These are phyloP conservation scores for Taurulus bubalis DNA, from an alignment of 2,113 vertebrate species.

Conservation along the genomic window DNA sequence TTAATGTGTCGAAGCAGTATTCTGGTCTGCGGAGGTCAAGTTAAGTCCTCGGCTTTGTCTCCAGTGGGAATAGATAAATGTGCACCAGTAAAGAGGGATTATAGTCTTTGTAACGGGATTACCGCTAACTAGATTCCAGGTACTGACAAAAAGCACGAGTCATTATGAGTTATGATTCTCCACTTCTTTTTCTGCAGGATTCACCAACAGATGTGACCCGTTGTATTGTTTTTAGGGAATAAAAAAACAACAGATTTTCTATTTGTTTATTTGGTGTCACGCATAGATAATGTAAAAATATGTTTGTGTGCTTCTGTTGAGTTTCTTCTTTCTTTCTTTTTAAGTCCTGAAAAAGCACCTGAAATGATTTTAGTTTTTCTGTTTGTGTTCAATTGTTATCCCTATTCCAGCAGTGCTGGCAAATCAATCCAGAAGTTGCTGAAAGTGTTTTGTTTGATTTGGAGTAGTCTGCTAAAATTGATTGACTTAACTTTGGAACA, in stretches of 20 bases:
- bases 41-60: slow-evolving; percentile 13
- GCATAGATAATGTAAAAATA: not conserved
- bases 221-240: not conserved
- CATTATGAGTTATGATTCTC: slow-evolving; percentile 5
- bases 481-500: slow-evolving; percentile 28
- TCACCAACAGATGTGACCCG: not conserved
- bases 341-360: not conserved
- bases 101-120: slow-evolving; percentile 3
- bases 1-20: slow-evolving; percentile 28
- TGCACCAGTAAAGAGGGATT: not conserved
- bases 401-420: not conserved
- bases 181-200: not conserved
- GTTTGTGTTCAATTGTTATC: not conserved
- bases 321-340: not conserved
- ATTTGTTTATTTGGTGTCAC: not conserved
- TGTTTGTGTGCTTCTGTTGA: not conserved
- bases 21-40: slow-evolving; percentile 35
- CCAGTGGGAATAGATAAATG: slow-evolving; percentile 18
- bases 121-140: not conserved
- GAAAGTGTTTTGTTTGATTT: not conserved
- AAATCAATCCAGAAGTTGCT: not conserved
- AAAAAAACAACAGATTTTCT: not conserved
- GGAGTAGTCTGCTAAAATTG: not conserved
- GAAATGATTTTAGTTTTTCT: not conserved
- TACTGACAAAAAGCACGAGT: slow-evolving; percentile 3